Base-by-base conservation (phyloP, 2,113 vertebrate species). In the Cromileptes altivelis region DNA sequence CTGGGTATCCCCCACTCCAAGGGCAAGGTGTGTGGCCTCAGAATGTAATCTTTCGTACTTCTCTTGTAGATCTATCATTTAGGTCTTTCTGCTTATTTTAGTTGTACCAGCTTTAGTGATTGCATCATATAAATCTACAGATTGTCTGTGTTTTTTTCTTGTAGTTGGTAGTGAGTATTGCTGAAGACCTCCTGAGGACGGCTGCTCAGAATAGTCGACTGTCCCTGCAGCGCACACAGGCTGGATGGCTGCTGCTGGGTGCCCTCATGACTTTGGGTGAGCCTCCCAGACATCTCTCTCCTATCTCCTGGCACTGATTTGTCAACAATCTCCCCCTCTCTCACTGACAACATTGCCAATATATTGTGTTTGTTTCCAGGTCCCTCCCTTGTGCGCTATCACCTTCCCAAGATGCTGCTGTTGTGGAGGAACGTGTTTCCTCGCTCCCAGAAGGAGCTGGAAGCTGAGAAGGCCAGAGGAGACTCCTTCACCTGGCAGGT, bases 401-500 rank as follows among this genome's bases (percentile, higher is more conserved):
- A 99, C 92, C 95, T 99, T 37, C 98, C 98, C 5, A 99, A 99
- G 95, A 99, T 99, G 98, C 92, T 99, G 71, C 94, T 99, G 73
- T 88, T 99, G 0, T 99, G 98, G 98, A 93, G 98, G 90, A 99
- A 99, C 0, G 98, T 99, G 65, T 99, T 99, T 86, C 98, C 98
- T 56, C 98, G 98, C 80, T 99, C 98, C 40, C 94, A 98, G 90
- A 99, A 99, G 90, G 98, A 99, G 72, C 42, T 99, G 86, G 98
- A 99, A 89, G 98, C 98, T 2, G 98, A 99, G 93, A 99, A 99
- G 87, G 97, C 97, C 0, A 95, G 98, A 90, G 98, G 98, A 72
- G 98, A 99, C 94, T 95, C 97, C 58, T 99, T 99, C 90, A 98
- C 97, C 56, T 99, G 98, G 98, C 98, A 99, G 94, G 98, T 99